phyloP scores from a whole-genome alignment of 2,113 vertebrate species.

The Herpailurus yagouaroundi region DNA sequence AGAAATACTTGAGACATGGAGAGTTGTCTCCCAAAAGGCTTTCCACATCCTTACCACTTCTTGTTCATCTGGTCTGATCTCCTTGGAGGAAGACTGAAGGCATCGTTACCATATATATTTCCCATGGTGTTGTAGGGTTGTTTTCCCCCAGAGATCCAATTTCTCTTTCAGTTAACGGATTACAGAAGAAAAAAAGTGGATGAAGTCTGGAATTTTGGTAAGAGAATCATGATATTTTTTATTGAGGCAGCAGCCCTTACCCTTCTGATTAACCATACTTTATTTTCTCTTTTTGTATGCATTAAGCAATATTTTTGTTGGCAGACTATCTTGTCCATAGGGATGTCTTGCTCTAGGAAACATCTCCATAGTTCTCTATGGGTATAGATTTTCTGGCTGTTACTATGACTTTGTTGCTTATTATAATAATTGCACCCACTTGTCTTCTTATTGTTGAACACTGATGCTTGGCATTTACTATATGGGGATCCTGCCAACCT shows the following conservation, averaged over 20 bases:
- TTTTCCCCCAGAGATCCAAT: conserved; percentile 5
- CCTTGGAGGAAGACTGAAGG: conserved; percentile 18
- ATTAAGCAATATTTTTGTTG: background rate
- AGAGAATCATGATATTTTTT: background rate
- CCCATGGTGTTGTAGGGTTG: background rate
- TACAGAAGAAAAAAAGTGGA: background rate
- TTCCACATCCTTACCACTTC: background rate
- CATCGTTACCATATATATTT: conserved; percentile 59
- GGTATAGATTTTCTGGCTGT: background rate
- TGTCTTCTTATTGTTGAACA: background rate
- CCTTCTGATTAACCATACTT: background rate
- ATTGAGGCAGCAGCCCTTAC: background rate
- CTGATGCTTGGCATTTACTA: background rate
- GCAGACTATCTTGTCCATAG: background rate
- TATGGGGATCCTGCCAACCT: background rate
- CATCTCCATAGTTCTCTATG: background rate
- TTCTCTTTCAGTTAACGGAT: conserved; percentile 41
- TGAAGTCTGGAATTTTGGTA: conserved; percentile 13
- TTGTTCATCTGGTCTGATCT: background rate
- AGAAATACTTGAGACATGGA: background rate
- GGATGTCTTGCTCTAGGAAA: background rate
- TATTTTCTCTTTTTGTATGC: background rate
- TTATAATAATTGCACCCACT: background rate
- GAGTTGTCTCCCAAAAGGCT: background rate
- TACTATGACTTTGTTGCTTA: background rate